Base-by-base conservation (phyloP, 2,888 invertebrate genomes). In the Desoria tigrina region DNA sequence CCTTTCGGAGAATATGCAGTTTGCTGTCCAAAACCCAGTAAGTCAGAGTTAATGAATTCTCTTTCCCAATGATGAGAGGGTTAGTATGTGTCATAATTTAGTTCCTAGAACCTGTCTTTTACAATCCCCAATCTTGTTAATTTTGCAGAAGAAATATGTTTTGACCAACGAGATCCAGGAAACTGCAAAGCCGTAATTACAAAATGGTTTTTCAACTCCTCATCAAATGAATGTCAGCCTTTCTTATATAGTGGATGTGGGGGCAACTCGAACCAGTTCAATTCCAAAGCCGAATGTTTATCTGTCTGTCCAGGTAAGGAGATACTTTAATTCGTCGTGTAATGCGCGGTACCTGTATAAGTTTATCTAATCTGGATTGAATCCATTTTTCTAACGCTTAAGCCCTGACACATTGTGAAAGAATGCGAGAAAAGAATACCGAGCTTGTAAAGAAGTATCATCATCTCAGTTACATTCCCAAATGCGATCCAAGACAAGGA, bases 21-120 rank as follows among this genome's bases (percentile, higher is more conserved):
- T n/a, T 92, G 92, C 81, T 92, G 92, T 78, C 89, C 90, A 11
- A 92, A 92, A 79, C 90, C 92, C 72, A 84, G 89, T 88, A 79
- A 84, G 85, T n/a, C n/a, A n/a, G 81, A 39, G 14, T 45, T 39
- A 9, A 24, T 42, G 4, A 14, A 27, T 18, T 32, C 28, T 28
- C 45, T 59, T n/a, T n/a, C 28, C 27, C 1, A 7, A 59, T n/a
- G 2, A 28, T 23, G 24, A 27, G 11, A 2, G 18, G 6, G 16
- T 37, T 28, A 9, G 39, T 1, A n/a, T 39, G 2, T 56, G 2
- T 37, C 18, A 11, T n/a, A 45, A 42, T 39, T 16, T 16, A 39
- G 16, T 16, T 11, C 39, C n/a, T n/a, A n/a, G n/a, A n/a, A n/a
- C n/a, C n/a, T n/a, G n/a, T n/a, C n/a, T n/a, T n/a, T n/a, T n/a